Evolutionary conservation across 2,797 vertebrate genomes (phyloP).

Genomic region (Crotalus adamanteus): DNA sequence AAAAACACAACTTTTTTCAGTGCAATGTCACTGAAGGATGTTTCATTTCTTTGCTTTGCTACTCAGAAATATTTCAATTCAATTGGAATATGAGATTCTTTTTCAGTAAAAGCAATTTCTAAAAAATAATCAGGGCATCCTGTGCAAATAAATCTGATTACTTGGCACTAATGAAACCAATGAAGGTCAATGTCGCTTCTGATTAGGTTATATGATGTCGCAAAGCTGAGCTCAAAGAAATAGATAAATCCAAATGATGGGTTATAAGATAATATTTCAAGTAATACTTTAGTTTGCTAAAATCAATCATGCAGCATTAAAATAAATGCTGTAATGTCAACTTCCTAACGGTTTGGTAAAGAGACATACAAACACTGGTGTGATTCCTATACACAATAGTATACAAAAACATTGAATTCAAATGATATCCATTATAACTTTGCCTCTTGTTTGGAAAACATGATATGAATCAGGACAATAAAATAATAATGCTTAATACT

Average conservation of each 20-base stretch:
- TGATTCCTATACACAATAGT: not conserved
- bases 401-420: not conserved
- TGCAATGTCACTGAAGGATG: conserved; percentile 55
- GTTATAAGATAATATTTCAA: conserved; percentile 46
- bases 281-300: conserved; percentile 7
- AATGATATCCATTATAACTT: not conserved
- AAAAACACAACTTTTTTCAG: conserved; percentile 17
- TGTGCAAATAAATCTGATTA: conserved; percentile 54
- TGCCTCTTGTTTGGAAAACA: not conserved
- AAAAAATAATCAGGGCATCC: conserved; percentile 43
- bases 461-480: not conserved
- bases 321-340: conserved; percentile 36
- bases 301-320: conserved; percentile 41
- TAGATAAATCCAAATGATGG: conserved; percentile 34
- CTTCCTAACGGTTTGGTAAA: not conserved
- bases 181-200: conserved; percentile 49
- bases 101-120: conserved; percentile 53
- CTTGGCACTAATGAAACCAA: conserved; percentile 41
- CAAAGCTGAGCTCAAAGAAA: conserved; percentile 44
- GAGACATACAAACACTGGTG: not conserved
- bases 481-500: not conserved
- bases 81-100: conserved; percentile 59
- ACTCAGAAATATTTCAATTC: conserved; percentile 60
- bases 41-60: conserved; percentile 52
- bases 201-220: conserved; percentile 24